Conservation (phyloP, 2,888 invertebrate species). For the Beris morrisii region DNA sequence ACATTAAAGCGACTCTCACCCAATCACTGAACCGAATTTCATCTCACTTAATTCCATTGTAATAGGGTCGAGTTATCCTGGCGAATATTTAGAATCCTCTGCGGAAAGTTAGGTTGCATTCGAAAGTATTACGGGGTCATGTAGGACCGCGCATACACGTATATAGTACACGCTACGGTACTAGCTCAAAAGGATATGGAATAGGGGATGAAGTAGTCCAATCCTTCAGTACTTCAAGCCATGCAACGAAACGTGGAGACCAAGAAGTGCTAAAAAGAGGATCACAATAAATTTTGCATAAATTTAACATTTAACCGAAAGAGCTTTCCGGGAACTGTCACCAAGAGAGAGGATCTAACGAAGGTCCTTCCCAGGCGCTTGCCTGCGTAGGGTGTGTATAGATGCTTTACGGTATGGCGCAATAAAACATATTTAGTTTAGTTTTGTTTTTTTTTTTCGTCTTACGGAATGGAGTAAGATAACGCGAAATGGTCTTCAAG, state of each 20-base stretch:
- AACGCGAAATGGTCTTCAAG: conserved; percentile 20
- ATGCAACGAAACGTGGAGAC: conserved; percentile 22
- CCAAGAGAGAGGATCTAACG: conserved; percentile 15
- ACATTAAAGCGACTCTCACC: too few species aligned
- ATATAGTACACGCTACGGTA: too few species aligned
- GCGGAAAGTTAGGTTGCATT: too few species aligned
- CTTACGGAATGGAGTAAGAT: conserved; percentile 17
- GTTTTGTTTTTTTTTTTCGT: conserved; percentile 4
- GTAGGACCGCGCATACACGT: too few species aligned
- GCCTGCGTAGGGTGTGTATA: conserved; percentile 6
- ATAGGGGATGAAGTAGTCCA: too few species aligned
- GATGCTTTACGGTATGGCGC: conserved; percentile 1
- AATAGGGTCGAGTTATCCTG: too few species aligned
- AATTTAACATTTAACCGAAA: conserved; percentile 36
- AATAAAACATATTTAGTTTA: conserved; percentile 15
- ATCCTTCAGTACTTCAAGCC: neutral
- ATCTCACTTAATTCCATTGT: too few species aligned
- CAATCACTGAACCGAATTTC: too few species aligned
- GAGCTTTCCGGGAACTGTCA: conserved; percentile 26
- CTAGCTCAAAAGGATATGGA: too few species aligned
- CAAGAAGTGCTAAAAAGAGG: conserved; percentile 33
- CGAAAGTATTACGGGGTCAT: too few species aligned
- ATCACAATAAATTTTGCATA: conserved; percentile 38
- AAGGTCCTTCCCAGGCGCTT: neutral
- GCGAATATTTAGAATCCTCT: too few species aligned